A percentile compares a stretch with the other conserved stretches of the same genome.
These are phyloP conservation scores for Charadrius vociferus DNA, from an alignment of 2,113 vertebrate species.

Conservation along the genomic window DNA sequence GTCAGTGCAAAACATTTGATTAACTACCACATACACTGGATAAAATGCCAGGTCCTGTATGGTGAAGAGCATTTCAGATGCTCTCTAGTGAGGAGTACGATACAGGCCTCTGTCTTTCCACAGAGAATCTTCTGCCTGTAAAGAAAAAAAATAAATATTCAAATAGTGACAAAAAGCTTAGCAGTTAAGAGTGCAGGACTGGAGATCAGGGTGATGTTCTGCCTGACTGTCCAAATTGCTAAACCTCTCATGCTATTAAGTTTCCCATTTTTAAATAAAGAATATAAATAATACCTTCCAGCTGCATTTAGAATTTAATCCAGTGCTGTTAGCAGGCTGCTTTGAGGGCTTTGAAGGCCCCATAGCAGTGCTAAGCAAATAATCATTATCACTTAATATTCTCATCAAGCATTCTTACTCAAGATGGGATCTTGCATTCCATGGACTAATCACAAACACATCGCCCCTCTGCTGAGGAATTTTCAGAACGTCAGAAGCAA, in stretches of 20 bases:
- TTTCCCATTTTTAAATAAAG: slow-evolving; percentile 8
- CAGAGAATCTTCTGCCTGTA: slow-evolving; percentile 1
- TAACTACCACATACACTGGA: slow-evolving; percentile 27
- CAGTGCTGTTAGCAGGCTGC: neutral
- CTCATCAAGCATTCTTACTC: neutral
- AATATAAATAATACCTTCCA: slow-evolving; percentile 40
- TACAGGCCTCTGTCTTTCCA: slow-evolving; percentile 8
- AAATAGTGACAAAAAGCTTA: neutral
- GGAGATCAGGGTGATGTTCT: neutral
- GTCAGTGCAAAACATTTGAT: slow-evolving; percentile 56
- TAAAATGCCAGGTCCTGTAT: slow-evolving; percentile 47
- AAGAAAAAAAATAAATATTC: neutral
- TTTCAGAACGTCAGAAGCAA: neutral
- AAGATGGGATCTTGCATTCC: neutral
- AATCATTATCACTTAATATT: slow-evolving; percentile 44
- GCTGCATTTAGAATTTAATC: slow-evolving; percentile 30
- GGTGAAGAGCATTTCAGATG: slow-evolving; percentile 2
- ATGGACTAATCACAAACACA: neutral
- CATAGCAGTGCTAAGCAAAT: slow-evolving; percentile 5
- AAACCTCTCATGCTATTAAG: slow-evolving; percentile 6
- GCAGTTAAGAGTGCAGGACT: neutral
- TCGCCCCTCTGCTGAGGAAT: neutral
- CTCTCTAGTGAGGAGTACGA: neutral
- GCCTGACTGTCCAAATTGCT: slow-evolving; percentile 25
- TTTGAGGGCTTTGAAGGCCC: neutral